Evolutionary conservation across 1,140 invertebrate species (phyloP).

Genomic region (Drosophila repleta): DNA sequence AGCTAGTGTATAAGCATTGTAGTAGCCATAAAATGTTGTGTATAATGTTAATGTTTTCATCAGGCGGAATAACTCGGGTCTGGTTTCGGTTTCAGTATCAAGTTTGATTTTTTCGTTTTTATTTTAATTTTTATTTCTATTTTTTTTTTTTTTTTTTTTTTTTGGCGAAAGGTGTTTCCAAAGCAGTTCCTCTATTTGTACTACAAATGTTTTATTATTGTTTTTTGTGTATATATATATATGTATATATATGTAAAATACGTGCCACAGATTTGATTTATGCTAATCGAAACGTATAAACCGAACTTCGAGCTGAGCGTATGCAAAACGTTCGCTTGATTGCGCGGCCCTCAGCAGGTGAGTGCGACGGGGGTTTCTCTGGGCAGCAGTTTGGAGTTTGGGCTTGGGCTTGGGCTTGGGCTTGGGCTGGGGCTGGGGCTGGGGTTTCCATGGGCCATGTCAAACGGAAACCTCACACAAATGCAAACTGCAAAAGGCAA

Average conservation of each 20-base stretch:
- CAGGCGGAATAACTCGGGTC: constrained; percentile 52
- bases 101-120: constrained; percentile 41
- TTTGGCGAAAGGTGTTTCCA: constrained; percentile 72
- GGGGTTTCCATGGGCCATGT: constrained; percentile 46
- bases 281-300: constrained; percentile 71
- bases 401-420: background rate
- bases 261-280: constrained; percentile 66
- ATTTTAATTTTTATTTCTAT: constrained; percentile 26
- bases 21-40: constrained; percentile 71
- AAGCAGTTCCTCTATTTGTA: constrained; percentile 67
- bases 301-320: constrained; percentile 37
- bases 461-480: constrained; percentile 75
- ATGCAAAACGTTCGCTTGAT: constrained; percentile 73
- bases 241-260: constrained; percentile 22
- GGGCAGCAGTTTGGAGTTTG: background rate
- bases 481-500: constrained; percentile 69
- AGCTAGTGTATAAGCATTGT: constrained; percentile 54
- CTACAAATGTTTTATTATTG: constrained; percentile 55
- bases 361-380: background rate
- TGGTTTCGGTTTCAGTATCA: constrained; percentile 49
- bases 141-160: constrained; percentile 30
- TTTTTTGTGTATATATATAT: background rate
- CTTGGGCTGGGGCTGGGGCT: constrained; percentile 1
- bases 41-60: constrained; percentile 80
- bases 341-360: constrained; percentile 28